Percentiles rank a stretch among this genome's conserved stretches.
phyloP scores from a whole-genome alignment of 1,140 invertebrate genomes.

The Tetraneura akinire region DNA sequence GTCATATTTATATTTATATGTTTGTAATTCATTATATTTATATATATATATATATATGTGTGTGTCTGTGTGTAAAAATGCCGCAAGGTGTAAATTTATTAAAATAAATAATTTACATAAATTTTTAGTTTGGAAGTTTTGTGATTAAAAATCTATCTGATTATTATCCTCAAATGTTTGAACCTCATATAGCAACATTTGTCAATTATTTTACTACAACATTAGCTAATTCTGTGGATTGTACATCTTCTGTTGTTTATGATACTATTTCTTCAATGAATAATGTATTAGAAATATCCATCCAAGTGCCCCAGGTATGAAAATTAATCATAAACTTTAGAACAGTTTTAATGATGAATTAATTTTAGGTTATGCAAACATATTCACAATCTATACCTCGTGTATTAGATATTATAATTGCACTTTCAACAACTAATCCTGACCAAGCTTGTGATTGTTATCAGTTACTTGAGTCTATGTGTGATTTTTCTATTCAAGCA shows the following conservation, averaged over 20 bases:
- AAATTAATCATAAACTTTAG: not conserved
- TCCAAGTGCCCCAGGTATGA: slow-evolving; percentile 12
- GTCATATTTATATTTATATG: too few relatives aligned
- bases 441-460: slow-evolving; percentile 40
- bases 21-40: too few relatives aligned
- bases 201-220: slow-evolving; percentile 17
- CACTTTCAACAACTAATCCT: slow-evolving; percentile 23
- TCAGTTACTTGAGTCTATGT: slow-evolving; percentile 16
- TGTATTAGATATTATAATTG: slow-evolving; percentile 22
- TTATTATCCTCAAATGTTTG: slow-evolving; percentile 38
- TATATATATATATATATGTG: too few relatives aligned
- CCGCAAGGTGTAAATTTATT: too few relatives aligned
- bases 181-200: slow-evolving; percentile 26
- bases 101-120: too few relatives aligned
- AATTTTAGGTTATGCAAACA: slow-evolving; percentile 27
- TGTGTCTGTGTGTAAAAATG: too few relatives aligned
- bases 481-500: slow-evolving; percentile 44
- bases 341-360: not conserved
- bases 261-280: slow-evolving; percentile 38
- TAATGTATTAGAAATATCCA: slow-evolving; percentile 31
- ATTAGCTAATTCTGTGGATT: not conserved
- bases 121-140: slow-evolving; percentile 37
- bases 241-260: slow-evolving; percentile 10
- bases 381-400: slow-evolving; percentile 30
- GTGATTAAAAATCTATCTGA: slow-evolving; percentile 27